Base-by-base conservation (phyloP, 37 sponge, comb jelly and placozoan genomes). In the Beroe forskalii region DNA sequence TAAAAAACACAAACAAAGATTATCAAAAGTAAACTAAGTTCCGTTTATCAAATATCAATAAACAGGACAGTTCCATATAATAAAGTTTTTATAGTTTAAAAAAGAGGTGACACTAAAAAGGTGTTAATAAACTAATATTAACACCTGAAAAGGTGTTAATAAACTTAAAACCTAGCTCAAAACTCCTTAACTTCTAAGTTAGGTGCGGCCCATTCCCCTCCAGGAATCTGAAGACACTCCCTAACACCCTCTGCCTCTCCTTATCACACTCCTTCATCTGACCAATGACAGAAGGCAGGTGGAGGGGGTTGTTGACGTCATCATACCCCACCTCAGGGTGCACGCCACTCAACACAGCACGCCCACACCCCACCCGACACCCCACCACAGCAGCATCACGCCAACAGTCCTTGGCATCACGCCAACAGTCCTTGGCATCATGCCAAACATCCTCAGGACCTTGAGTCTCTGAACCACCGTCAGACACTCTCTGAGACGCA, bases 321-420 rank as follows among this genome's bases (percentile, higher is more conserved):
- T 83, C 62, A 37, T 80, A 39, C 37, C 91, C 80, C 1, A 90
- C 92, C 90, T 96, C 96, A 39, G 92, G 60, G 30, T 96, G 96
- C 1, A 94, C 92, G 0, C 96, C 96, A 22, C 91, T 83, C 61
- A 96, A 42, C 3, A 96, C 89, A 0, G 91, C 96, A 32, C 80
- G 91, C 0, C 96, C 96, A 33, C 23, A 32, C 27, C 93, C 94
- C 43, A 44, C 89, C 0, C 20, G 8, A 44, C 92, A 67, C 0
- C 35, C 41, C n/a, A 96, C 91, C 40, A 93, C 61, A 35, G 94
- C 94, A 0, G 32, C 37, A 30, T 17, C 35, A 48, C 35, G 41
- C 80, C 80, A 38, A n/a, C n/a, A 12, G 9, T 67, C 8, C 30
- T 6, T 36, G 24, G n/a, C 22, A 0, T 89, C 12, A 24, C 9